Base-by-base conservation (phyloP, 2,888 invertebrate species). In the Drosophila pegasa region DNA sequence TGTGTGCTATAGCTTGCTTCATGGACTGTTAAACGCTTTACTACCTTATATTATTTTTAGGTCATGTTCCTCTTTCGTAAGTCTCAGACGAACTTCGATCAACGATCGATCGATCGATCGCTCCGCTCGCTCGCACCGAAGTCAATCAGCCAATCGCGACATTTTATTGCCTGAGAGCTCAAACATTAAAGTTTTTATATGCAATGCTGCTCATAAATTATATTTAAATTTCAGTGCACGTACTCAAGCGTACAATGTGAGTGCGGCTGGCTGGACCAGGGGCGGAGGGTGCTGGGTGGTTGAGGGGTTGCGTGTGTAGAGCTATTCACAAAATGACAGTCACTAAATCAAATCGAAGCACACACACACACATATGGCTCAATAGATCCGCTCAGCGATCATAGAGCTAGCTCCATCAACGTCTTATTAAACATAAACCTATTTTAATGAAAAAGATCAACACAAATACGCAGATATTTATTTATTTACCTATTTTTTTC, bases 211-310 rank as follows among this genome's bases (percentile, higher is more conserved):
- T 83, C 85, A 80, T 87, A 85, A 85, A 85, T 86, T 83, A 80
- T 85, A 80, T 84, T 85, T 85, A 86, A 83, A 87, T 85, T 85
- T 85, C 85, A 69, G 77, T 73, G 71, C 85, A 87, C 85, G 88
- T 85, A 85, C 68, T 72, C 71, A 78, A 75, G 80, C 76, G 80
- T 71, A 77, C 70, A 75, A 82, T 77, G 78, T 77, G 76, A 56
- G 62, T 62, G 66, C 52, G 59, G 51, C 25, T 56, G 10, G 9
- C 5, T 35, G 50, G 6, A n/a, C 0, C 10, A 55, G 47, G 16
- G n/a, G 56, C 4, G 29, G 16, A 14, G 35, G 25, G 10, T 7
- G 12, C 10, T 3, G 38, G 14, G 51, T 4, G 37, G 25, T 2
- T 18, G 16, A 12, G 35, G 41, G 40, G 35, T 41, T 25, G 43